Conservation (phyloP, 2,113 vertebrate genomes). For the Apteryx mantelli region DNA sequence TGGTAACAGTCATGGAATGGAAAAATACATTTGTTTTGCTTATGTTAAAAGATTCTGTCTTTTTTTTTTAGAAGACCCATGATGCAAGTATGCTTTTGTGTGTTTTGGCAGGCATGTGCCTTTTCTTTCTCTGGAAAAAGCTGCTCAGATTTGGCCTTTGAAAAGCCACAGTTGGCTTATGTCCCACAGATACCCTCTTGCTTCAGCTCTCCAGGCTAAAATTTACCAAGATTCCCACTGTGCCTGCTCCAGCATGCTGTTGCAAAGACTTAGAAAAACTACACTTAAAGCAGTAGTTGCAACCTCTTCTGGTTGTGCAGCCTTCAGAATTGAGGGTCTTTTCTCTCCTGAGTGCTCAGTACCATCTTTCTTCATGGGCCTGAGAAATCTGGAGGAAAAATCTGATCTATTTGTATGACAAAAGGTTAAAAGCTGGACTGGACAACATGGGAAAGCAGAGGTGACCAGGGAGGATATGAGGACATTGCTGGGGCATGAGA, state of each 20-base stretch:
- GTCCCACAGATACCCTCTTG: neutral
- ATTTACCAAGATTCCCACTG: neutral
- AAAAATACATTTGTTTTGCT: neutral
- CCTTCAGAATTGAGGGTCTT: neutral
- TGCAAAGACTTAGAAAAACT: neutral
- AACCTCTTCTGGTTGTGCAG: neutral
- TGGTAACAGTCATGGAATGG: neutral
- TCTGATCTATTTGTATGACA: neutral
- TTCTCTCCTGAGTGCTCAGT: neutral
- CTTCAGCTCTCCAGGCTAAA: neutral
- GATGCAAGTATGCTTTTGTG: neutral
- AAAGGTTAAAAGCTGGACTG: neutral
- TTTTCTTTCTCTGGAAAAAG: neutral
- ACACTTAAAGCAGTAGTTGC: neutral
- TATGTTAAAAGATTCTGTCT: neutral
- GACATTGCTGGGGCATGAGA: accelerated
- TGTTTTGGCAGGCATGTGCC: neutral
- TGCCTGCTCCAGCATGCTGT: neutral
- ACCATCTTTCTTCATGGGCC: neutral
- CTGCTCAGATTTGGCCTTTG: neutral
- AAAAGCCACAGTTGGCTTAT: neutral
- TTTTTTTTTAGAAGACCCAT: neutral
- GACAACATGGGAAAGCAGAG: neutral
- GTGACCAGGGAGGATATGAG: neutral
- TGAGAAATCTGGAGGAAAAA: neutral